Percentiles rank a stretch among this genome's conserved stretches.
phyloP scores from a whole-genome alignment of 1,140 invertebrate species.

The Diachasmimorpha longicaudata region DNA sequence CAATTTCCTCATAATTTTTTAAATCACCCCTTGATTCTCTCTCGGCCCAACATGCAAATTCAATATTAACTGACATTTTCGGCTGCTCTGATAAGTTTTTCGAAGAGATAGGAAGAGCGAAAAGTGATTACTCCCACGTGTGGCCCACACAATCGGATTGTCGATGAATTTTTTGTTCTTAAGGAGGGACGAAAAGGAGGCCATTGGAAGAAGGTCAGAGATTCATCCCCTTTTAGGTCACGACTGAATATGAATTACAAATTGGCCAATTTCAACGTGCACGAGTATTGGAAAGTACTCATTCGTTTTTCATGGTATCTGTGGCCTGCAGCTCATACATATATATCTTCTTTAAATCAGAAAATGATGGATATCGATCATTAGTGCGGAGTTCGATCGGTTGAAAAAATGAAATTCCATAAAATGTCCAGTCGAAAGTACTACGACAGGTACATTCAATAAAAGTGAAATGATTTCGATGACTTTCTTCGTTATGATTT shows the following conservation, averaged over 20 bases:
- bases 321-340: neutral
- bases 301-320: neutral
- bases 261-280: conserved; percentile 49
- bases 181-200: conserved; percentile 5
- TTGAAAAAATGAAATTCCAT: neutral
- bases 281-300: conserved; percentile 37
- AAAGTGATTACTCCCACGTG: conserved; percentile 7
- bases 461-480: too few relatives aligned
- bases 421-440: too few relatives aligned
- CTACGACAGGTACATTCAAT: too few relatives aligned
- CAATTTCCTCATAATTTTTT: neutral
- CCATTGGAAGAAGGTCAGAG: conserved; percentile 52
- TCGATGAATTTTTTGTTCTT: neutral
- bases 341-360: neutral
- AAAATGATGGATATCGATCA: neutral
- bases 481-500: too few relatives aligned
- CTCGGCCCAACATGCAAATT: conserved; percentile 1
- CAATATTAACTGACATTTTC: neutral
- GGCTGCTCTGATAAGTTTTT: neutral
- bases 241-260: conserved; percentile 60
- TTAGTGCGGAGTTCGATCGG: neutral
- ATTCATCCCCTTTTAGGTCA: conserved; percentile 56
- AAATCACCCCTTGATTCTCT: neutral
- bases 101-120: neutral
- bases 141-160: neutral